These are phyloP conservation scores for Xiphophorus birchmanni DNA, from an alignment of 2,797 vertebrate species.

Conservation along the genomic window DNA sequence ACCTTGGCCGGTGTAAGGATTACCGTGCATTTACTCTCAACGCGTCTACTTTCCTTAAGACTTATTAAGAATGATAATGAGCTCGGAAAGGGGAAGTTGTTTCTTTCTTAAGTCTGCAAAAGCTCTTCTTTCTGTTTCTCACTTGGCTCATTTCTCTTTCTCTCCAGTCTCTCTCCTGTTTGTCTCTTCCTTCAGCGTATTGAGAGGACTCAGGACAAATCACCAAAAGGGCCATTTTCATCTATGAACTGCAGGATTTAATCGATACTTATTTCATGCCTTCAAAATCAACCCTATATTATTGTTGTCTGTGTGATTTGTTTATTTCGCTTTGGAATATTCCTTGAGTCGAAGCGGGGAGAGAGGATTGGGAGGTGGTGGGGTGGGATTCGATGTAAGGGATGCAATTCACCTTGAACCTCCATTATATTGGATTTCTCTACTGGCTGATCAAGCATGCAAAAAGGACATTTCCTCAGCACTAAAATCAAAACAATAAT, in stretches of 20 bases:
- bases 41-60: constrained; percentile 99
- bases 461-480: constrained; percentile 90
- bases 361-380: constrained; percentile 20
- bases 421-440: constrained; percentile 93
- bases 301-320: constrained; percentile 87
- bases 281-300: constrained; percentile 86
- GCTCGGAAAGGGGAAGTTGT: constrained; percentile 93
- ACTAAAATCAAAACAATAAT: constrained; percentile 88
- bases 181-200: constrained; percentile 78
- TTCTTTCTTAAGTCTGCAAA: constrained; percentile 82
- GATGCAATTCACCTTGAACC: constrained; percentile 92
- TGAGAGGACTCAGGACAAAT: constrained; percentile 96
- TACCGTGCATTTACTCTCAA: constrained; percentile 99
- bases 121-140: constrained; percentile 67
- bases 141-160: constrained; percentile 59
- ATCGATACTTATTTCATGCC: constrained; percentile 89
- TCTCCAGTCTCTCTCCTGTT: constrained; percentile 61
- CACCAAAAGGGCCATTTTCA: constrained; percentile 90
- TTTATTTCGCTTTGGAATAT: constrained; percentile 85
- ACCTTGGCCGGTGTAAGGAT: constrained; percentile 99
- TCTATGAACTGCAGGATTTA: constrained; percentile 84
- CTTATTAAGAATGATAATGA: constrained; percentile 99
- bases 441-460: constrained; percentile 99
- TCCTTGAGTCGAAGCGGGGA: constrained; percentile 70
- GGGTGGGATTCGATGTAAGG: constrained; percentile 70